phyloP scores from a whole-genome alignment of 2,888 invertebrate species.

The Hartigia nigra region DNA sequence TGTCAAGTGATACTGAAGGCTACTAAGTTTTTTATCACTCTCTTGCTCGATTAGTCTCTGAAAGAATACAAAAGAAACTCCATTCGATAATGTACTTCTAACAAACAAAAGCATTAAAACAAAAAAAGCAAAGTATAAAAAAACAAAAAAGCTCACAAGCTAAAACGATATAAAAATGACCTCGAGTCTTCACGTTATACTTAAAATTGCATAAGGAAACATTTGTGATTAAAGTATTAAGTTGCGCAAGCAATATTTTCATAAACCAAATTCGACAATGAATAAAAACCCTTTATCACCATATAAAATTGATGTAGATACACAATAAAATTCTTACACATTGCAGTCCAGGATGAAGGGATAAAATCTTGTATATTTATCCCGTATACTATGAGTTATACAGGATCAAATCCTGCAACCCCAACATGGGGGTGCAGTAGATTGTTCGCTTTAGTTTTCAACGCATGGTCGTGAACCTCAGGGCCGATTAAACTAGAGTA shows the following conservation, averaged over 20 bases:
- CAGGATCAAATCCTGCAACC: background rate
- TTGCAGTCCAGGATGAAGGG: background rate
- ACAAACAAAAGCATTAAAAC: background rate
- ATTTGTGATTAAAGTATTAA: background rate
- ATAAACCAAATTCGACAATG: background rate
- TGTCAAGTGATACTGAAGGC: background rate
- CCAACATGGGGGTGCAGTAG: conserved; percentile 16
- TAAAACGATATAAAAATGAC: background rate
- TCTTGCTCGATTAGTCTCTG: background rate
- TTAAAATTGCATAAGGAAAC: background rate
- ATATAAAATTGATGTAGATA: background rate
- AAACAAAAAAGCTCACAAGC: background rate
- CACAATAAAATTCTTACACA: background rate
- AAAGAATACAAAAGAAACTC: background rate
- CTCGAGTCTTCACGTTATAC: background rate
- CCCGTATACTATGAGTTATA: background rate
- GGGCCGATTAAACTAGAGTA: conserved; percentile 12
- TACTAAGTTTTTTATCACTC: background rate
- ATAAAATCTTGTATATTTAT: background rate
- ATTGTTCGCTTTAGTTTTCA: conserved; percentile 12
- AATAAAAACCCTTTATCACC: background rate
- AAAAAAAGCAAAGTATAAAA: background rate
- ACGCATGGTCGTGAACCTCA: conserved; percentile 6
- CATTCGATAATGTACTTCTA: background rate
- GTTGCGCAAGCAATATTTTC: background rate